Base-by-base conservation (phyloP, 2,888 invertebrate species). In the Eilema depressum region DNA sequence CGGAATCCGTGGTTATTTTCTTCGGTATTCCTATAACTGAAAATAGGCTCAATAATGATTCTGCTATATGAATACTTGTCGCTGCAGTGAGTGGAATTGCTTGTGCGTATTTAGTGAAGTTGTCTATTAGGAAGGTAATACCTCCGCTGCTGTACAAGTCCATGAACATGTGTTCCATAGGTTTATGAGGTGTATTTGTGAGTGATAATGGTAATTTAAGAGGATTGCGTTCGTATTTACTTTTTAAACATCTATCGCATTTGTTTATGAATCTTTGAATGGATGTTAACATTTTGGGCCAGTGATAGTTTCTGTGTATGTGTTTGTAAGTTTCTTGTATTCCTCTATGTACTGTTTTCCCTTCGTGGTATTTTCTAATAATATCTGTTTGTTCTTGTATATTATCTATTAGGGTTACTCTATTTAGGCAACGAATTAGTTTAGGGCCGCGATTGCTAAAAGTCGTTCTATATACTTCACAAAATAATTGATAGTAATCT, bases 151-250 rank as follows among this genome's bases (percentile, higher is more conserved):
- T 69, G 25, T 76, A 76, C 7, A 77, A 33, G 60, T 82, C 79
- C 81, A 84, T 83, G n/a, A 73, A 81, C 53, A 83, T 63, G 25
- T 82, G 78, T 72, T 83, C 75, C 75, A 67, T 57, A 8, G 66
- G 66, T 67, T 61, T 67, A 1, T 57, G 41, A 17, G 67, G 61
- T 14, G 83, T 85, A 0, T 85, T 76, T 10, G 83, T 85, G 20
- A 85, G 25, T 0, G 82, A 53, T 23, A 85, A 30, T 7, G 83
- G 82, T 71, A 74, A 17, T 75, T 77, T 83, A 28, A 84, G 33
- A 0, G 83, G 85, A 12, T 84, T 83, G 0, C 83, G 61, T 74
- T 85, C 84, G 25, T 85, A 83, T 79, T 83, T 85, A 10, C 64
- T 70, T 73, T 82, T 80, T 3, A 82, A 26, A 59, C 83, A 85